Conservation (phyloP, 2,113 vertebrate genomes). For the Struthio camelus region DNA sequence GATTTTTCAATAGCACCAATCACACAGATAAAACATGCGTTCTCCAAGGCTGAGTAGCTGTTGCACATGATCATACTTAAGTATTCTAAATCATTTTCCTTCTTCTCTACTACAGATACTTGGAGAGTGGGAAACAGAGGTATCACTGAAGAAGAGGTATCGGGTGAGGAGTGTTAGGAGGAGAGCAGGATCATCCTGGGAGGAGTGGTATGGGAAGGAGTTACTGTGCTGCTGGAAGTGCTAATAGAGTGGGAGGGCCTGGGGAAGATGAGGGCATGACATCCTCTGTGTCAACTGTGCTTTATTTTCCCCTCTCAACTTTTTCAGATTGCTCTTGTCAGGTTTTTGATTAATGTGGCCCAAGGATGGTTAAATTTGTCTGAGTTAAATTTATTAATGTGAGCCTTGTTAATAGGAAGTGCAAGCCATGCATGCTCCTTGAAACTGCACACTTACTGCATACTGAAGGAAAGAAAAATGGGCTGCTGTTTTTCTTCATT, state of each 20-base stretch:
- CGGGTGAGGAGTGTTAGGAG: background rate
- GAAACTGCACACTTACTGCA: background rate
- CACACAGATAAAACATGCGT: background rate
- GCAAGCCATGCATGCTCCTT: background rate
- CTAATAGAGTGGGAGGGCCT: background rate
- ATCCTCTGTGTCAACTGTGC: background rate
- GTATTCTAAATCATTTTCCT: background rate
- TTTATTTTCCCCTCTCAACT: conserved; percentile 19
- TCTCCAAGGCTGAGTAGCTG: background rate
- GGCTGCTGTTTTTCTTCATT: conserved; percentile 39
- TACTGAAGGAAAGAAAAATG: conserved; percentile 55
- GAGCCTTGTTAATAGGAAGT: conserved; percentile 1
- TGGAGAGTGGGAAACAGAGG: background rate
- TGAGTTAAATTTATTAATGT: conserved; percentile 18
- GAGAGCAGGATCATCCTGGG: background rate
- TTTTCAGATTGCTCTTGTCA: conserved; percentile 28
- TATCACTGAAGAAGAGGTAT: background rate
- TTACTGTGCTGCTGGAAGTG: background rate
- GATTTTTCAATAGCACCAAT: background rate
- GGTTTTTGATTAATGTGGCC: conserved; percentile 31
- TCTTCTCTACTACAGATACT: background rate
- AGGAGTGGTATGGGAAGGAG: background rate
- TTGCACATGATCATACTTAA: background rate
- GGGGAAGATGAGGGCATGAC: background rate
- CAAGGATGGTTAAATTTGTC: conserved; percentile 14